Percentiles rank a stretch among this genome's conserved stretches.
phyloP scores from a whole-genome alignment of 2,113 vertebrate species.

The Siphamia tubifer region DNA sequence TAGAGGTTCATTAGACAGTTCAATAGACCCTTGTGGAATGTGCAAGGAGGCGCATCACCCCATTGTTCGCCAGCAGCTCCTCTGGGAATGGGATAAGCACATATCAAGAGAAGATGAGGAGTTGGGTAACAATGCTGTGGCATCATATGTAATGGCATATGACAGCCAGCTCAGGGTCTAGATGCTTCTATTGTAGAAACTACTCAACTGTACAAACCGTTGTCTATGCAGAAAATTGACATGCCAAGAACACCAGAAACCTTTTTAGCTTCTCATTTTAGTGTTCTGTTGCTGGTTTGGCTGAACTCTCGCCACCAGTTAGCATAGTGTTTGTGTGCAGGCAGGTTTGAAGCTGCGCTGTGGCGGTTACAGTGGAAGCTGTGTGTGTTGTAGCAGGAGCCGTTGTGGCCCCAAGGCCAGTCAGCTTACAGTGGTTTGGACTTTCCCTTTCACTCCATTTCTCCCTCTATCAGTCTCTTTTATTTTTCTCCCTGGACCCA shows the following conservation, averaged over 20 bases:
- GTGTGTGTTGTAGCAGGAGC: not conserved
- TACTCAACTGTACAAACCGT: slow-evolving; percentile 22
- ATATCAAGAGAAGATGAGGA: slow-evolving; percentile 46
- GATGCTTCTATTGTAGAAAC: slow-evolving; percentile 44
- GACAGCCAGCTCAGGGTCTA: slow-evolving; percentile 57
- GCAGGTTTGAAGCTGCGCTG: not conserved
- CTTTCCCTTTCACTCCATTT: slow-evolving; percentile 43
- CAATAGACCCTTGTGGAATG: slow-evolving; percentile 69
- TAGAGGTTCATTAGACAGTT: slow-evolving; percentile 73
- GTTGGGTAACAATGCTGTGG: slow-evolving; percentile 56
- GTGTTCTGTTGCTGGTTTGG: slow-evolving; percentile 49
- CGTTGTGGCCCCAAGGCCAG: slow-evolving; percentile 9
- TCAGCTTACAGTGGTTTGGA: slow-evolving; percentile 66
- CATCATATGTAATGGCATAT: slow-evolving; percentile 59
- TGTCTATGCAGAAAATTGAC: slow-evolving; percentile 29
- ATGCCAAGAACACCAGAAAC: slow-evolving; percentile 17
- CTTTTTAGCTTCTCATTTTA: slow-evolving; percentile 38
- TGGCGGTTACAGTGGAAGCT: slow-evolving; percentile 19
- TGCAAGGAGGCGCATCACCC: slow-evolving; percentile 49
- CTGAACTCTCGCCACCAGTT: slow-evolving; percentile 64
- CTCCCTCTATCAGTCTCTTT: slow-evolving; percentile 22
- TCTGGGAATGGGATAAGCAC: slow-evolving; percentile 53
- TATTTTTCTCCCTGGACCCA: slow-evolving; percentile 51
- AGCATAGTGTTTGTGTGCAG: slow-evolving; percentile 52
- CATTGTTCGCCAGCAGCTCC: slow-evolving; percentile 65